A percentile compares a stretch with the other conserved stretches of the same genome.
phyloP scores from a whole-genome alignment of 2,797 vertebrate species.

The Aldrovandia affinis region DNA sequence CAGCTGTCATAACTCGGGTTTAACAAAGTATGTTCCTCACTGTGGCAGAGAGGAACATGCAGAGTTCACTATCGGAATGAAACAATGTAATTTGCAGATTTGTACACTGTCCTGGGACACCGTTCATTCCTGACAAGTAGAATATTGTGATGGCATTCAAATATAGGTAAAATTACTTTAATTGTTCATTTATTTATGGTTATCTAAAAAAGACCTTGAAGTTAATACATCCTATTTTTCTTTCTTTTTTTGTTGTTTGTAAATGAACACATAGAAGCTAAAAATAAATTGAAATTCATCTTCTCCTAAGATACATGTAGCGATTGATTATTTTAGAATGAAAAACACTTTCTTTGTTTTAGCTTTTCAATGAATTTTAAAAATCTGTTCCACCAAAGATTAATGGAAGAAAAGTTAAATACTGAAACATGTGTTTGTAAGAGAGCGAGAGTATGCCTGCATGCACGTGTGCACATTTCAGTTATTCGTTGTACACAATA shows the following conservation, averaged over 20 bases:
- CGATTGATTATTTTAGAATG: not conserved
- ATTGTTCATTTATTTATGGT: conserved; percentile 60
- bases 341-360: not conserved
- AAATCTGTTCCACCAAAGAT: not conserved
- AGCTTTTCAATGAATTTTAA: not conserved
- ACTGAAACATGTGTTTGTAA: not conserved
- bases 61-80: not conserved
- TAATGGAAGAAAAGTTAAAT: not conserved
- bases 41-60: not conserved
- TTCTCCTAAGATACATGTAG: conserved; percentile 67
- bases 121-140: not conserved
- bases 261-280: conserved; percentile 63
- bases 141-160: conserved; percentile 48
- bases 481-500: too few species aligned
- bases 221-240: conserved; percentile 68
- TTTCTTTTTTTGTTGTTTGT: conserved; percentile 35
- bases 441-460: not conserved
- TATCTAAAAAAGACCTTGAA: conserved; percentile 59
- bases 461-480: too few species aligned
- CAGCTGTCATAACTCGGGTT: conserved; percentile 42
- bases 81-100: not conserved
- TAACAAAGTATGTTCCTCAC: conserved; percentile 37
- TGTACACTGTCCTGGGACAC: not conserved
- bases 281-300: conserved; percentile 72
- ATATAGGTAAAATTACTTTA: conserved; percentile 63